phyloP scores from a whole-genome alignment of 2,888 invertebrate species.

The Allolobophora icterica region DNA sequence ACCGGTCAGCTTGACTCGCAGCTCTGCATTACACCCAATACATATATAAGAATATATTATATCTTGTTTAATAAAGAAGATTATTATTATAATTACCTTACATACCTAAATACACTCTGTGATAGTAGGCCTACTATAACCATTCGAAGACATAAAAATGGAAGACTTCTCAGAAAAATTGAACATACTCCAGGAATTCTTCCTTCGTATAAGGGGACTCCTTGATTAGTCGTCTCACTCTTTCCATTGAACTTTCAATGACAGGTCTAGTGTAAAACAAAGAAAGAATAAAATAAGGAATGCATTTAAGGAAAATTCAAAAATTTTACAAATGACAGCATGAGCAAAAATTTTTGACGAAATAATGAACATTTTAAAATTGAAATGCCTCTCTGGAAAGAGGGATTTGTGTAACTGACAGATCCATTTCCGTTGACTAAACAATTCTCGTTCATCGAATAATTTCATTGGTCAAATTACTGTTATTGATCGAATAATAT shows the following conservation, averaged over 20 bases:
- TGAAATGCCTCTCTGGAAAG: too few relatives aligned
- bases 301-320: neutral
- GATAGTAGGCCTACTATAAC: too few relatives aligned
- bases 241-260: slow-evolving; percentile 20
- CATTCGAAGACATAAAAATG: neutral
- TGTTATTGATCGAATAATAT: neutral
- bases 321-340: neutral
- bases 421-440: neutral
- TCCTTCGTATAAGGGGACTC: slow-evolving; percentile 2
- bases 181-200: slow-evolving; percentile 27
- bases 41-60: too few relatives aligned
- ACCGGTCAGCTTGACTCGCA: too few relatives aligned
- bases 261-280: neutral
- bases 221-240: too few relatives aligned
- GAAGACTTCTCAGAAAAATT: neutral
- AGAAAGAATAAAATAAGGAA: neutral
- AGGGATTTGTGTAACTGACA: neutral
- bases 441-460: too few relatives aligned
- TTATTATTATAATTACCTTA: too few relatives aligned
- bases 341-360: neutral
- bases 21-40: too few relatives aligned
- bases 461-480: too few relatives aligned
- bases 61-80: too few relatives aligned
- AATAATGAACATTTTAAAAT: neutral
- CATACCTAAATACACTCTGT: too few relatives aligned